Percentiles rank a stretch among this genome's conserved stretches.
These are phyloP conservation scores for Pocillopora damicornis DNA, from an alignment of 64 coral and sea anemone species.

Conservation along the genomic window DNA sequence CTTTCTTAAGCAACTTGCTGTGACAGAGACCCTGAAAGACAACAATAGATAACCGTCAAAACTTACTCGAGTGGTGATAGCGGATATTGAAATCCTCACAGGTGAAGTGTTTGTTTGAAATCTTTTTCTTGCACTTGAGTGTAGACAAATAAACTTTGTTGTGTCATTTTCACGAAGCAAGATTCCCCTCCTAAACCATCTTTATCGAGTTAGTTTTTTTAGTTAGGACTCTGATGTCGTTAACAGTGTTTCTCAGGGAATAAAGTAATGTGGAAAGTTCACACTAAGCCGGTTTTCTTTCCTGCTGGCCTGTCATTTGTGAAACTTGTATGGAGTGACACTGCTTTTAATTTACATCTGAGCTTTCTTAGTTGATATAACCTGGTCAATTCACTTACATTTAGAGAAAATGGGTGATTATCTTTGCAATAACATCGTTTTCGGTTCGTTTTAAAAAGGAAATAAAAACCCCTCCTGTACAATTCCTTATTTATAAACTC, in stretches of 20 bases:
- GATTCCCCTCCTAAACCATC: too few relatives aligned
- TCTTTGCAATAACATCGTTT: constrained; percentile 23
- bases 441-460: constrained; percentile 29
- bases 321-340: constrained; percentile 8
- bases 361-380: constrained; percentile 4
- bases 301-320: not conserved
- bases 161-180: not conserved
- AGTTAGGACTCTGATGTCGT: not conserved
- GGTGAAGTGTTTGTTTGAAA: constrained; percentile 47
- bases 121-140: not conserved
- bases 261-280: constrained; percentile 20
- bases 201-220: too few relatives aligned
- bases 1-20: too few relatives aligned
- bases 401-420: constrained; percentile 9
- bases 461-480: constrained; percentile 18
- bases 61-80: not conserved
- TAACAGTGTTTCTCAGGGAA: not conserved
- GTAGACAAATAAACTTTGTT: constrained; percentile 39
- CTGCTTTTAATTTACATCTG: not conserved
- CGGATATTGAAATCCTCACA: constrained; percentile 37
- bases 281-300: not conserved
- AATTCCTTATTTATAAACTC: constrained; percentile 59
- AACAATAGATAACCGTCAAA: not conserved
- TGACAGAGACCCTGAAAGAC: too few relatives aligned
- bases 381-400: constrained; percentile 24